These are phyloP conservation scores for Nothobranchius kuhntae DNA, from an alignment of 2,113 vertebrate genomes.

Conservation along the genomic window DNA sequence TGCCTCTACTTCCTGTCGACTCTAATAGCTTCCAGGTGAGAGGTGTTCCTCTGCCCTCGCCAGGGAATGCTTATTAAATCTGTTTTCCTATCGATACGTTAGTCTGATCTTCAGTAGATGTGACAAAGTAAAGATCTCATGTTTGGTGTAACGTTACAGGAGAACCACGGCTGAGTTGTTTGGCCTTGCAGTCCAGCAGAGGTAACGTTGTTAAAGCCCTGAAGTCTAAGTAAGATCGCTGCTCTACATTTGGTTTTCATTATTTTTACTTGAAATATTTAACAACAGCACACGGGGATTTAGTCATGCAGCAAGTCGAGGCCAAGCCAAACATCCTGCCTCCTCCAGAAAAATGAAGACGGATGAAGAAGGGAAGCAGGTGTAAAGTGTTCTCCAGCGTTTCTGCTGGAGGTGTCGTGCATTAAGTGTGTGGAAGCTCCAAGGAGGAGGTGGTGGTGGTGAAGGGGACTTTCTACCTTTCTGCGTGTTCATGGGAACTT, in stretches of 20 bases:
- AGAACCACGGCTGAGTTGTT: conserved; percentile 77
- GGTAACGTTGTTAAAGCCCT: conserved; percentile 71
- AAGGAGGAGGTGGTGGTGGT: not conserved
- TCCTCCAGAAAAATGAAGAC: conserved; percentile 72
- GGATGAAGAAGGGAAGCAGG: conserved; percentile 77
- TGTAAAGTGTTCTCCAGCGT: conserved; percentile 66
- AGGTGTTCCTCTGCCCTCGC: conserved; percentile 66
- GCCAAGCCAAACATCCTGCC: conserved; percentile 83
- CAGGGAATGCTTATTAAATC: conserved; percentile 77
- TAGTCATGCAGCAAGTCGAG: conserved; percentile 72
- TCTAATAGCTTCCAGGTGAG: conserved; percentile 80
- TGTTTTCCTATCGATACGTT: conserved; percentile 78
- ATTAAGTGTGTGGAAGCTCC: not conserved
- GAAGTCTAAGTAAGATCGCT: conserved; percentile 61
- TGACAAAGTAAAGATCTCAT: conserved; percentile 82
- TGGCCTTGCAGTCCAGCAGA: conserved; percentile 72
- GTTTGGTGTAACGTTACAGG: conserved; percentile 80
- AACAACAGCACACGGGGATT: conserved; percentile 80
- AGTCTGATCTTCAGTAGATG: conserved; percentile 78
- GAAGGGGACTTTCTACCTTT: too few species aligned
- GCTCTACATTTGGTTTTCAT: conserved; percentile 79
- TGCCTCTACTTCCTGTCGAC: conserved; percentile 74
- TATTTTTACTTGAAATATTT: conserved; percentile 68
- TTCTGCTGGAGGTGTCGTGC: conserved; percentile 47
- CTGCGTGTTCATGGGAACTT: too few species aligned